Conservation (phyloP, 1,140 invertebrate species). For the Coelopa frigida region DNA sequence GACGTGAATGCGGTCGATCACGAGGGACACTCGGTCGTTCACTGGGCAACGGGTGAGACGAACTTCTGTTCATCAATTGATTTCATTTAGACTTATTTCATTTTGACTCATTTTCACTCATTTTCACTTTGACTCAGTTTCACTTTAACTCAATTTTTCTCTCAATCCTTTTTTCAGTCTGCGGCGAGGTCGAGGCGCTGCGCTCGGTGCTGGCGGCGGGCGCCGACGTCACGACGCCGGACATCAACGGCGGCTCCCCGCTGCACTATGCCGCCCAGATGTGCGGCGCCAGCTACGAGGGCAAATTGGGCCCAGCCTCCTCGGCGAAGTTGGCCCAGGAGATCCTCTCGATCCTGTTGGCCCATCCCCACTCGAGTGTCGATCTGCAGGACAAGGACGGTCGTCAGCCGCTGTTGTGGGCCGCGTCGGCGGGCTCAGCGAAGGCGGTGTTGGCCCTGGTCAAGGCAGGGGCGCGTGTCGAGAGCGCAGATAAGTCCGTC, state of each 20-base stretch:
- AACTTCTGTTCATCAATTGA: no score
- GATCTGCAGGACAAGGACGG: slow-evolving; percentile 85
- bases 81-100: slow-evolving; percentile 4
- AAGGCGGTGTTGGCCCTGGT: slow-evolving; percentile 82
- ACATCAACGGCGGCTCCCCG: slow-evolving; percentile 90
- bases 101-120: no score
- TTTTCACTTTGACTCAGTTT: no score
- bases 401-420: slow-evolving; percentile 90
- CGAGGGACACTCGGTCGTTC: slow-evolving; percentile 91
- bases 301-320: slow-evolving; percentile 45
- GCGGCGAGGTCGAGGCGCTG: slow-evolving; percentile 82
- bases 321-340: slow-evolving; percentile 58
- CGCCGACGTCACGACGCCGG: slow-evolving; percentile 75
- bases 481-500: slow-evolving; percentile 64
- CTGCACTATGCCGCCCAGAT: slow-evolving; percentile 97
- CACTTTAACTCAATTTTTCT: not conserved
- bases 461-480: slow-evolving; percentile 73
- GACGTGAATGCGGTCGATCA: slow-evolving; percentile 84
- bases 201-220: slow-evolving; percentile 76
- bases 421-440: slow-evolving; percentile 89
- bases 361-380: slow-evolving; percentile 67
- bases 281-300: slow-evolving; percentile 71
- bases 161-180: slow-evolving; percentile 53
- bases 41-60: slow-evolving; percentile 96
- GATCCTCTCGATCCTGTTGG: slow-evolving; percentile 76